Evolutionary conservation across 2,797 vertebrate genomes (phyloP).

Genomic region (Acanthurus tractus): DNA sequence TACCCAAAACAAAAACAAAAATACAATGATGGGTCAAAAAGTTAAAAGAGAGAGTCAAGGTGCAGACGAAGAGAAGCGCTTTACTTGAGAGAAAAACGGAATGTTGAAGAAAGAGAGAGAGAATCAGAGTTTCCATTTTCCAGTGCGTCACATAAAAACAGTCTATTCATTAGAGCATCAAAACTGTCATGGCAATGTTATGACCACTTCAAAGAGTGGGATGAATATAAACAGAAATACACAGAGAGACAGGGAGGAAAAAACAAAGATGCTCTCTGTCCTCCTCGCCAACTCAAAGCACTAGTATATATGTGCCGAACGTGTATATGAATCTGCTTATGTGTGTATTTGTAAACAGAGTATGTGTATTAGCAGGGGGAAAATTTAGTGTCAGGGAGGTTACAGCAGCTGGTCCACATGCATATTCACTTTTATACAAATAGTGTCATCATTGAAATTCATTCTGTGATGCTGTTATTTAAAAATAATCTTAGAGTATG

Average conservation of each 20-base stretch:
- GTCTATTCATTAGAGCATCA: constrained; percentile 78
- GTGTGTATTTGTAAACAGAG: constrained; percentile 38
- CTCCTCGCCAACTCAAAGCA: constrained; percentile 49
- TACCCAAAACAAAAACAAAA: constrained; percentile 18
- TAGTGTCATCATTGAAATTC: too few relatives aligned
- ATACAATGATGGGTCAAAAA: constrained; percentile 7
- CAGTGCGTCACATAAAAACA: constrained; percentile 74
- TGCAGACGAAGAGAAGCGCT: constrained; percentile 38
- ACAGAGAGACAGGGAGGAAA: constrained; percentile 34
- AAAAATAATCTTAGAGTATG: background rate
- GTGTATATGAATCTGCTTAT: constrained; percentile 24
- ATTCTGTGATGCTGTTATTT: background rate
- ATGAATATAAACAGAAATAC: constrained; percentile 74
- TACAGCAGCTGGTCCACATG: background rate
- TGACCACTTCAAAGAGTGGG: constrained; percentile 75
- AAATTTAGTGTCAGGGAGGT: background rate
- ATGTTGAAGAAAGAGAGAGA: constrained; percentile 25
- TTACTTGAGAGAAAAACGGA: constrained; percentile 26
- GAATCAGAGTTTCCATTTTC: constrained; percentile 78
- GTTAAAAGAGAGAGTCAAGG: constrained; percentile 53
- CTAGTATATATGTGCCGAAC: constrained; percentile 30
- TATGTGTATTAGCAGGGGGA: constrained; percentile 18
- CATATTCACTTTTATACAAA: background rate
- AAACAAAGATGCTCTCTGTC: constrained; percentile 71
- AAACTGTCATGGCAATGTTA: constrained; percentile 68